Base-by-base conservation (phyloP, 2,797 vertebrate genomes). In the Monodelphis domestica region DNA sequence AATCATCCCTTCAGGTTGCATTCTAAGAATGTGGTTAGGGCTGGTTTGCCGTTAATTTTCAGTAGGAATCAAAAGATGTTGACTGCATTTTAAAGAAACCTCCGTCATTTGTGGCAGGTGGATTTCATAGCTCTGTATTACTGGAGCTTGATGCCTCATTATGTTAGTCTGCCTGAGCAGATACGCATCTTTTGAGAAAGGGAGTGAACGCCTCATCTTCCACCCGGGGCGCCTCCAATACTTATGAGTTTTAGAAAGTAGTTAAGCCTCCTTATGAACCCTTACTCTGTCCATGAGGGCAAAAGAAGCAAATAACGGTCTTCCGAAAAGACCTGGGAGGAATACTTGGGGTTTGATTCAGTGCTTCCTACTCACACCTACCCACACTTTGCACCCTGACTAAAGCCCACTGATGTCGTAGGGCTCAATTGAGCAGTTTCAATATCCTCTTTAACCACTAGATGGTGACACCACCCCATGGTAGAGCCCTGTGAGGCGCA, bases 391-490 rank as follows among this genome's bases (percentile, higher is more conserved):
- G 78, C n/a, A 24, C 38, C n/a, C 38, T 15, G 12, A 63, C 2
- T 10, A 17, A 5, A 15, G 63, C 59, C 28, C 30, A 14, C 84
- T 52, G 52, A 33, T 28, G n/a, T n/a, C n/a, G 54, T 59, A 10
- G 24, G 45, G 38, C n/a, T 33, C 7, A 53, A 14, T 26, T 88
- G 91, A 56, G 88, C 51, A 17, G 28, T 84, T 84, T 53, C 78
- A 56, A 55, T 94, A 59, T 54, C 53, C 10, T 3, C 3, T 0
- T 6, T 0, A 0, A 84, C 95, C 97, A 89, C 96, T 93, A 97
- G 97, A 84, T 95, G 97, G 96, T 15, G 92, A 91, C n/a, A 84
- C 50, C 50, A 88, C 5, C 54, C 96, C 90, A 33, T 7, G 14
- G 51, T 78, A 92, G 51, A 95, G 91, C 30, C 92, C 33, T 3